Percentiles rank a stretch among this genome's conserved stretches.
Evolutionary conservation across 1,140 invertebrate genomes (phyloP).

Genomic region (Bemisia tabaci): DNA sequence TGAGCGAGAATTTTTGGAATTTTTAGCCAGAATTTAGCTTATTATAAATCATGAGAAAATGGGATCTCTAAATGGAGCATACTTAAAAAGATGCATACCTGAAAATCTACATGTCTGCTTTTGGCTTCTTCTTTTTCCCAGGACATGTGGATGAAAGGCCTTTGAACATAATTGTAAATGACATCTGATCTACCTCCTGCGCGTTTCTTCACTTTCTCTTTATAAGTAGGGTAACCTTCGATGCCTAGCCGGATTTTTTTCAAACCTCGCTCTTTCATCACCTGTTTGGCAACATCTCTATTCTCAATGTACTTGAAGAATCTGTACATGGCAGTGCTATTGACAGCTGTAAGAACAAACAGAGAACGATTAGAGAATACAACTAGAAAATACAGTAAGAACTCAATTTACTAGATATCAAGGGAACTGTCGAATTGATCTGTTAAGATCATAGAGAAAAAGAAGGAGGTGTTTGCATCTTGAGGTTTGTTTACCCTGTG

Average conservation of each 20-base stretch:
- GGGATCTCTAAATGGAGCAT: too few relatives aligned
- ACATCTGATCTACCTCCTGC: conserved; percentile 87
- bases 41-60: too few relatives aligned
- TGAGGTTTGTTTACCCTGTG: too few relatives aligned
- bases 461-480: too few relatives aligned
- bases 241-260: conserved; percentile 99
- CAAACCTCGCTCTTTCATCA: conserved; percentile 93
- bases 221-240: conserved; percentile 98
- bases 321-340: conserved; percentile 83
- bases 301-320: conserved; percentile 99
- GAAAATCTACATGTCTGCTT: conserved; percentile 96
- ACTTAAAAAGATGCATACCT: too few relatives aligned
- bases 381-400: neutral
- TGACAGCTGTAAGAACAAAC: conserved; percentile 48
- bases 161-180: conserved; percentile 96
- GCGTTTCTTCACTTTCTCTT: conserved; percentile 87
- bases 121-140: conserved; percentile 99
- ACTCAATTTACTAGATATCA: neutral
- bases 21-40: too few relatives aligned
- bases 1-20: too few relatives aligned
- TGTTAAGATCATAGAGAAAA: neutral
- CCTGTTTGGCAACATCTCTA: conserved; percentile 95
- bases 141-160: conserved; percentile 99
- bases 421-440: neutral
- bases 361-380: conserved; percentile 6